A percentile compares a stretch with the other conserved stretches of the same genome.
Conservation (phyloP, 2,888 invertebrate genomes). For the Cryptophagus acutangulus region DNA sequence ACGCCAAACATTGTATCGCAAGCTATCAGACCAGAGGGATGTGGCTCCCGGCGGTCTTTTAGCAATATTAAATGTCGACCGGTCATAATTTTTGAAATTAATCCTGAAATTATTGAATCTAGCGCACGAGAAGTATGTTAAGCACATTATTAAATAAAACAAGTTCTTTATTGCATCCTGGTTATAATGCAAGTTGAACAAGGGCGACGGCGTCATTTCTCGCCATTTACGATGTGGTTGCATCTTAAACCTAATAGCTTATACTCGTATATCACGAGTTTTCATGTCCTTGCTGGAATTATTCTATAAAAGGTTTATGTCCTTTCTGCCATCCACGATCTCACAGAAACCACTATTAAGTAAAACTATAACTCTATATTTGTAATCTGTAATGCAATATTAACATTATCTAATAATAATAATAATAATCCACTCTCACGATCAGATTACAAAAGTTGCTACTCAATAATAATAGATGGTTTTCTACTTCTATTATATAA, state of each 20-base stretch:
- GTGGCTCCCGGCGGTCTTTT: too few relatives aligned
- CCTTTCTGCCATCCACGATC: slow-evolving; percentile 1
- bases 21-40: background rate
- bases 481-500: too few relatives aligned
- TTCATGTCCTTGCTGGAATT: slow-evolving; percentile 31
- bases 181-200: slow-evolving; percentile 3
- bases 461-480: too few relatives aligned
- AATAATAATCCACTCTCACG: too few relatives aligned
- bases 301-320: slow-evolving; percentile 24
- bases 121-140: too few relatives aligned
- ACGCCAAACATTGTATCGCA: slow-evolving; percentile 43
- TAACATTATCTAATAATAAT: too few relatives aligned
- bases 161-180: slow-evolving; percentile 2
- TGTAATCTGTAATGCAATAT: background rate
- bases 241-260: slow-evolving; percentile 33
- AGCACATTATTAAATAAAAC: too few relatives aligned
- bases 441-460: too few relatives aligned
- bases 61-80: too few relatives aligned
- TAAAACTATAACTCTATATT: background rate
- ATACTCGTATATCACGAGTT: slow-evolving; percentile 30
- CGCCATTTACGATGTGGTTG: slow-evolving; percentile 32
- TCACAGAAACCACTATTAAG: background rate
- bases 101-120: too few relatives aligned
- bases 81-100: too few relatives aligned
- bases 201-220: slow-evolving; percentile 30